phyloP scores from a whole-genome alignment of 2,888 invertebrate genomes.

The Hymenopus coronatus region DNA sequence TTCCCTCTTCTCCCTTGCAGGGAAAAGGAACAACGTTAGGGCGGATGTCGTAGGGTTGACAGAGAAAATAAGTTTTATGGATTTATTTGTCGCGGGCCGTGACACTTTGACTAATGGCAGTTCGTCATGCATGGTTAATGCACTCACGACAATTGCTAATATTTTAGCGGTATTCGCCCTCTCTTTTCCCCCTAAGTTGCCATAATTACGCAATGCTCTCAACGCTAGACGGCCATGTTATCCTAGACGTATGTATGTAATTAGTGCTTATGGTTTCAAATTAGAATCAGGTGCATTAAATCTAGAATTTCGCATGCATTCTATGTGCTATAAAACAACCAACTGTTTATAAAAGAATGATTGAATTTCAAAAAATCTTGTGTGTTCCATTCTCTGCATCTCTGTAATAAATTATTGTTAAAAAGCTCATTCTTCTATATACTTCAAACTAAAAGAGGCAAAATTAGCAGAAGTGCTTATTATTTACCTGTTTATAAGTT shows the following conservation, averaged over 20 bases:
- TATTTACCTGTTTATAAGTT: too few species aligned
- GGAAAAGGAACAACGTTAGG: background rate
- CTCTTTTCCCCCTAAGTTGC: background rate
- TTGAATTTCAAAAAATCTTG: too few species aligned
- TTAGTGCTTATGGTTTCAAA: background rate
- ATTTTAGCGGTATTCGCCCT: slow-evolving; percentile 3
- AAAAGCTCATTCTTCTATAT: too few species aligned
- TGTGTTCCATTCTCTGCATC: too few species aligned
- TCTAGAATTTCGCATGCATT: too few species aligned
- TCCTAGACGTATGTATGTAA: background rate
- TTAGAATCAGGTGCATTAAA: background rate
- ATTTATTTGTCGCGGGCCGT: slow-evolving; percentile 11
- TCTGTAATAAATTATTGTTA: too few species aligned
- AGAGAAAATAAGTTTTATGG: slow-evolving; percentile 21
- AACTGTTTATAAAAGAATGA: too few species aligned
- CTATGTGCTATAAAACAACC: too few species aligned
- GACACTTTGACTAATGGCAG: slow-evolving; percentile 15
- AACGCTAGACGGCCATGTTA: background rate
- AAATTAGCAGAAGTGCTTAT: too few species aligned
- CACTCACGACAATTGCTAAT: slow-evolving; percentile 20
- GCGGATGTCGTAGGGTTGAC: slow-evolving; percentile 4
- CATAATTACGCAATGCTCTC: background rate
- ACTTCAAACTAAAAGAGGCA: too few species aligned
- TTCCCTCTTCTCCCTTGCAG: background rate
- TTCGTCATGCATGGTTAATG: slow-evolving; percentile 16